Percentiles rank a stretch among this genome's conserved stretches.
Evolutionary conservation across 2,888 invertebrate species (phyloP).

Genomic region (Bellardia pandia): DNA sequence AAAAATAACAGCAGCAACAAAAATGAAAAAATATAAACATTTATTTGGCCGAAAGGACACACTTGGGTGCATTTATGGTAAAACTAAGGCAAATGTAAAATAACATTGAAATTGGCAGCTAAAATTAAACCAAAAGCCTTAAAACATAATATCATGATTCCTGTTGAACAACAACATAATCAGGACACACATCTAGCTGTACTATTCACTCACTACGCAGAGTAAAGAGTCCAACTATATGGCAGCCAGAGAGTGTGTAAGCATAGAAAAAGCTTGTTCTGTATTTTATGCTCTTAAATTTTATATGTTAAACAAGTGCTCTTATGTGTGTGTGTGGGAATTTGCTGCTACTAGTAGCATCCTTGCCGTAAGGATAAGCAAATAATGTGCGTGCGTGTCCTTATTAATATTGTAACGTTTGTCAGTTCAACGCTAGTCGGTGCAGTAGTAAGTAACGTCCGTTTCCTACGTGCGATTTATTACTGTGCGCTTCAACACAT

Average conservation of each 20-base stretch:
- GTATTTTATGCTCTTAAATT: slow-evolving; percentile 52
- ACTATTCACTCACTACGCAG: slow-evolving; percentile 33
- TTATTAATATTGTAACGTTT: slow-evolving; percentile 72
- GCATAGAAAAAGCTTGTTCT: slow-evolving; percentile 49
- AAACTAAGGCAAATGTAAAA: slow-evolving; percentile 53
- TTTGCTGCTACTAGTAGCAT: slow-evolving; percentile 47
- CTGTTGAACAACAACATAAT: slow-evolving; percentile 36
- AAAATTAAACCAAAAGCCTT: neutral
- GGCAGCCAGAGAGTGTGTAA: neutral
- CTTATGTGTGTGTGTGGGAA: slow-evolving; percentile 60
- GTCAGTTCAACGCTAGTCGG: slow-evolving; percentile 76
- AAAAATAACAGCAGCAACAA: neutral
- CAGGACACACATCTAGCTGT: neutral
- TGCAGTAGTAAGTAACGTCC: slow-evolving; percentile 75
- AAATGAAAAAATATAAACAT: slow-evolving; percentile 23
- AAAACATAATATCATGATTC: neutral
- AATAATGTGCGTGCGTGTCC: slow-evolving; percentile 71
- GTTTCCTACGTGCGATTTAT: slow-evolving; percentile 63
- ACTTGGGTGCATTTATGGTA: slow-evolving; percentile 62
- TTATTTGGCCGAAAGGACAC: slow-evolving; percentile 52
- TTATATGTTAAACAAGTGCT: slow-evolving; percentile 47
- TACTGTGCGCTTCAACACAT: slow-evolving; percentile 39
- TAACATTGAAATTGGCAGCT: slow-evolving; percentile 50
- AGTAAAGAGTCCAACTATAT: slow-evolving; percentile 43
- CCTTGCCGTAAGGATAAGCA: slow-evolving; percentile 66